Conservation (phyloP, 2,888 invertebrate genomes). For the Pollenia angustigena region DNA sequence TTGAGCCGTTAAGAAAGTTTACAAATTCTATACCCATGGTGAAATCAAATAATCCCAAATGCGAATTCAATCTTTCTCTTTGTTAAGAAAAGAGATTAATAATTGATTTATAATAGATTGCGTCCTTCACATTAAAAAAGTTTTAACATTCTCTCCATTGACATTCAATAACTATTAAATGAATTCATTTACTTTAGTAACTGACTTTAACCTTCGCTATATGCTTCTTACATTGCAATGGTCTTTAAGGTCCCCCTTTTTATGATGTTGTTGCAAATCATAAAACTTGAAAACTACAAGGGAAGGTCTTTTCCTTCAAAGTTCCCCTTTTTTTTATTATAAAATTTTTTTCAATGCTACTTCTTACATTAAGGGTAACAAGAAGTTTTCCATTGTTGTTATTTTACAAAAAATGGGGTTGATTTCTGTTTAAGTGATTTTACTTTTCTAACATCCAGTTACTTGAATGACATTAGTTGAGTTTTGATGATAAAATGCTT, state of each 20-base stretch:
- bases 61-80: too few relatives aligned
- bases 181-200: constrained; percentile 23
- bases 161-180: background rate
- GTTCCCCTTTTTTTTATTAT: constrained; percentile 33
- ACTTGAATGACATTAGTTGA: constrained; percentile 56
- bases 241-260: constrained; percentile 46
- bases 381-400: constrained; percentile 48
- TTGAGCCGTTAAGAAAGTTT: too few relatives aligned
- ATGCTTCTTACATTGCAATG: constrained; percentile 15
- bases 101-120: background rate
- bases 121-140: background rate
- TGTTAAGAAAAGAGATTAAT: too few relatives aligned
- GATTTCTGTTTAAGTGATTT: constrained; percentile 38
- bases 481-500: constrained; percentile 60
- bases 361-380: constrained; percentile 52
- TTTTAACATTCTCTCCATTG: background rate
- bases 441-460: constrained; percentile 32
- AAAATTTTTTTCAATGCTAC: constrained; percentile 30
- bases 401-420: constrained; percentile 57
- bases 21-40: too few relatives aligned
- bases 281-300: constrained; percentile 36
- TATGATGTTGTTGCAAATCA: constrained; percentile 31
- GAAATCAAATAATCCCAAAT: too few relatives aligned
- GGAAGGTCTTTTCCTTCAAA: constrained; percentile 51
- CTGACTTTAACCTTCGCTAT: constrained; percentile 36